Percentiles rank a stretch among this genome's conserved stretches.
phyloP scores from a whole-genome alignment of 2,113 vertebrate genomes.

The Ailuropoda melanoleuca region DNA sequence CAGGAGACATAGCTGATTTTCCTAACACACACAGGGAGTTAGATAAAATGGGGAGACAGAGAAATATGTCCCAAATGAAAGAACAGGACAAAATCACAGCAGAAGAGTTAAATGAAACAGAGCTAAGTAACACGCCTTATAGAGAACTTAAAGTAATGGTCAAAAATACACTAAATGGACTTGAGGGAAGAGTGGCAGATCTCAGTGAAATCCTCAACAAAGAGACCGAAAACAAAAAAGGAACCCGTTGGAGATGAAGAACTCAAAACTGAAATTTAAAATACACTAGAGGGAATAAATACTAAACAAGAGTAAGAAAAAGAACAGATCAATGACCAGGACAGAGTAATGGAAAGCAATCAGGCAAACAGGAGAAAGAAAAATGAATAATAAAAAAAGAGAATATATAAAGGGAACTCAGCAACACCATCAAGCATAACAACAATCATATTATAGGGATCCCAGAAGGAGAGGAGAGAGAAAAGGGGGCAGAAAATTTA shows the following conservation, averaged over 20 bases:
- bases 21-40: not conserved
- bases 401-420: not conserved
- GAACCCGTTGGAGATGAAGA: not conserved
- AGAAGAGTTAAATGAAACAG: not conserved
- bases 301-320: not conserved
- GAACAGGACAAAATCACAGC: not conserved
- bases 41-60: not conserved
- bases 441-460: not conserved
- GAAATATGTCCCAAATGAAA: not conserved
- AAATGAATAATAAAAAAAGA: not conserved
- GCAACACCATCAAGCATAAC: not conserved
- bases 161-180: not conserved
- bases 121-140: not conserved
- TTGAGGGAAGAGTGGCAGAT: not conserved
- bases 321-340: not conserved
- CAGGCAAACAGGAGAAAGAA: not conserved
- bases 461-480: not conserved
- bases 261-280: not conserved
- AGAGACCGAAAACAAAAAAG: not conserved
- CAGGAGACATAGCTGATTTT: not conserved
- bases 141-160: not conserved
- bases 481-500: not conserved
- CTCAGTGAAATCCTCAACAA: not conserved
- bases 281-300: not conserved
- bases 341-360: not conserved